Evolutionary conservation across 2,888 invertebrate species (phyloP), one percentile per base, ranked within the genome.

Genomic region (Drosophila affinis): DNA sequence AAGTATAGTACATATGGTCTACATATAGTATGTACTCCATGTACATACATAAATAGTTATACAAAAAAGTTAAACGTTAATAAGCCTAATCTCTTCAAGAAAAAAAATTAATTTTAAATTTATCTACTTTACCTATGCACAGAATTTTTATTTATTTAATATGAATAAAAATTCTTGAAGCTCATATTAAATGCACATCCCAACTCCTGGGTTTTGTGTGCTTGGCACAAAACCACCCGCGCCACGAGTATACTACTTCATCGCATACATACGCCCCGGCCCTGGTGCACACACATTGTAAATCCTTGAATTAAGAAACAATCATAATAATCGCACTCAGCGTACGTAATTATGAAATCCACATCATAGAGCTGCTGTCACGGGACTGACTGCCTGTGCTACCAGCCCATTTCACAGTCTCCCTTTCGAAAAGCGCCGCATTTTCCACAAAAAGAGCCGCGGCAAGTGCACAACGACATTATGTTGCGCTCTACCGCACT

Each of bases 301-400:
- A 77, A 88, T 78, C 78, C 76, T 73, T 81, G 85, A 88, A 88
- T 88, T 89, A 88, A 87, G 83, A 81, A 88, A 88, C 88, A 88
- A 88, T 89, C 79, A 86, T 88, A 79, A 88, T 77, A 82, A 84
- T 87, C 79, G 79, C 82, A 84, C 83, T 83, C 81, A 81, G 78
- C 76, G 73, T 72, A 83, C 86, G 84, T 84, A 86, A 84, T 86
- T 84, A 84, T 80, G 78, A 76, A 78, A 77, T 78, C 78, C 81
- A 77, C 82, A 79, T 67, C 62, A 67, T 60, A 59, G 72, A 63
- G 59, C 51, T 59, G 29, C 78, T 32, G 49, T 59, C 55, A 17
- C 46, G 46, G 61, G 27, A 57, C 29, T 62, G 61, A 63, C 64
- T 56, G 75, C 62, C 58, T 45, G 39, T 47, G 44, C 21, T 24